phyloP scores from a whole-genome alignment of 1,140 invertebrate genomes.

The Mamestra configurata region DNA sequence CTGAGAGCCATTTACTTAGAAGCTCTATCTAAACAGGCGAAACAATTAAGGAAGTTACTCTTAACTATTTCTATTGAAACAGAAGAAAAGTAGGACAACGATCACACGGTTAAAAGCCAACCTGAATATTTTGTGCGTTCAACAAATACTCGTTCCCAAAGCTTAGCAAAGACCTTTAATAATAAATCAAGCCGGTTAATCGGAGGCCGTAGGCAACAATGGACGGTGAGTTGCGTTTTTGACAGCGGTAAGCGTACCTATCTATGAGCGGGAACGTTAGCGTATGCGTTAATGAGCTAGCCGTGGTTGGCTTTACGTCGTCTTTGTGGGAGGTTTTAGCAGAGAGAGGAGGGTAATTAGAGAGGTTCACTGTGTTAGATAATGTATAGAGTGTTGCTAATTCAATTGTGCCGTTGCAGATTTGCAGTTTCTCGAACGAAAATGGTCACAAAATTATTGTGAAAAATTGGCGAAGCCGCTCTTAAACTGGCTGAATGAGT shows the following conservation, averaged over 20 bases:
- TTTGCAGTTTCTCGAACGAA: no score
- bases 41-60: slow-evolving; percentile 34
- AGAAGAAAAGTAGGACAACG: slow-evolving; percentile 22
- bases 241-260: slow-evolving; percentile 12
- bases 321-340: slow-evolving; percentile 25
- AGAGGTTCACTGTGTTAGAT: slow-evolving; percentile 23
- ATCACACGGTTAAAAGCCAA: slow-evolving; percentile 48
- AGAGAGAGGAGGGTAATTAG: background rate
- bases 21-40: slow-evolving; percentile 18
- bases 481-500: no score
- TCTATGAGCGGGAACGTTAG: slow-evolving; percentile 32
- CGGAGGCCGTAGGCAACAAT: slow-evolving; percentile 51
- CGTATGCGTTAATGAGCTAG: slow-evolving; percentile 38
- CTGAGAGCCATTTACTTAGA: slow-evolving; percentile 14
- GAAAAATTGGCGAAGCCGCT: no score
- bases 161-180: slow-evolving; percentile 65
- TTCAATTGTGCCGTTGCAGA: background rate
- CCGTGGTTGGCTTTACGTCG: slow-evolving; percentile 1
- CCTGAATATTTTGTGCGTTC: slow-evolving; percentile 55
- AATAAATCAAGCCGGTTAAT: slow-evolving; percentile 69
- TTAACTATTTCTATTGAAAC: slow-evolving; percentile 12
- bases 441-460: no score
- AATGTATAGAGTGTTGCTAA: slow-evolving; percentile 4
- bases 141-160: slow-evolving; percentile 56
- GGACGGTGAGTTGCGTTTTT: slow-evolving; percentile 49